A percentile compares a stretch with the other conserved stretches of the same genome.
phyloP scores from a whole-genome alignment of 1,140 invertebrate species.

The Lordiphosa stackelbergi region DNA sequence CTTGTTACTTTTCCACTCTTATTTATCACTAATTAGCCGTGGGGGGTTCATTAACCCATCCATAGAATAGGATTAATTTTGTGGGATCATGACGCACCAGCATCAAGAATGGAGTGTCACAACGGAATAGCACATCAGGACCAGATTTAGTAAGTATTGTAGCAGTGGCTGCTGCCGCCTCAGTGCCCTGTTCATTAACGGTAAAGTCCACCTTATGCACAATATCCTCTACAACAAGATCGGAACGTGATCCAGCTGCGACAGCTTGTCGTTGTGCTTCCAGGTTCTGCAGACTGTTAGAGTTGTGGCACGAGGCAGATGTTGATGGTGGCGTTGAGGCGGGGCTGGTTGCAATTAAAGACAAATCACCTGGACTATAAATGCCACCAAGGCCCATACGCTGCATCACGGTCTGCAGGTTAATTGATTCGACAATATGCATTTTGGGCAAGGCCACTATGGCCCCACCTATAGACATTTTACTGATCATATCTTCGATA shows the following conservation, averaged over 20 bases:
- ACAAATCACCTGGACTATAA: conserved; percentile 82
- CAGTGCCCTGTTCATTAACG: conserved; percentile 86
- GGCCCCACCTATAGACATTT: conserved; percentile 77
- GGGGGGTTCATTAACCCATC: conserved; percentile 78
- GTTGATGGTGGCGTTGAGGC: conserved; percentile 17
- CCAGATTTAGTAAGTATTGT: conserved; percentile 79
- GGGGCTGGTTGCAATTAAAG: conserved; percentile 76
- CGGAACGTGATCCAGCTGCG: conserved; percentile 60
- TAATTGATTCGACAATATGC: conserved; percentile 80
- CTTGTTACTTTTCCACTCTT: no score
- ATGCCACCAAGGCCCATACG: conserved; percentile 80
- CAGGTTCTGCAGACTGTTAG: conserved; percentile 18
- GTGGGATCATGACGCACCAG: conserved; percentile 83
- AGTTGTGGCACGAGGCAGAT: not conserved
- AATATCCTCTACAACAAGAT: conserved; percentile 81
- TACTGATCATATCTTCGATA: conserved; percentile 79
- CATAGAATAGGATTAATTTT: conserved; percentile 82
- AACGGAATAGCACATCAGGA: conserved; percentile 79
- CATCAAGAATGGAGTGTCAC: conserved; percentile 85
- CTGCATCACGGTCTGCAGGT: conserved; percentile 79
- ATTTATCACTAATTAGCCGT: conserved; percentile 9
- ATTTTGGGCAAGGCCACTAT: conserved; percentile 83
- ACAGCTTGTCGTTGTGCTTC: conserved; percentile 17
- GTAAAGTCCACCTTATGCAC: conserved; percentile 83
- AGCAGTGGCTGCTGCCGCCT: conserved; percentile 81